Evolutionary conservation across 2,888 invertebrate genomes (phyloP).

Genomic region (Penaeus monodon): DNA sequence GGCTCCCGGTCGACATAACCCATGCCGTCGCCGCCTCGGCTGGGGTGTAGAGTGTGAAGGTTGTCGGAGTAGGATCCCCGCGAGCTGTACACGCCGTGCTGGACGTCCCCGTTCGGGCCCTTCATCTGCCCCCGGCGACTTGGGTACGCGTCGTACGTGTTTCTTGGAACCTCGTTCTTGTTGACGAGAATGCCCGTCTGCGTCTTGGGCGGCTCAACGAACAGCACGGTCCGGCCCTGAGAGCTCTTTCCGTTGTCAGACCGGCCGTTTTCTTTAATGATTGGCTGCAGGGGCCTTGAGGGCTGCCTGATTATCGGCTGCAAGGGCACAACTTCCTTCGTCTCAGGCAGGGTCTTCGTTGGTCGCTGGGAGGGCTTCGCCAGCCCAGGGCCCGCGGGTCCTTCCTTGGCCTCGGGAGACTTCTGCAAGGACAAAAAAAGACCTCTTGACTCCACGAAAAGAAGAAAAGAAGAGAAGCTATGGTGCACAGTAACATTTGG

Average conservation of each 20-base stretch:
- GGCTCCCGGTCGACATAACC: conserved; percentile 24
- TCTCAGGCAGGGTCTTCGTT: not conserved
- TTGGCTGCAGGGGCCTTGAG: conserved; percentile 49
- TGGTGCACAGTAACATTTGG: too few species aligned
- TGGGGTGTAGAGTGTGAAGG: conserved; percentile 32
- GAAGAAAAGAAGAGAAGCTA: not conserved
- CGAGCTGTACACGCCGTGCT: conserved; percentile 5
- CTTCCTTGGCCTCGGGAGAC: conserved; percentile 20
- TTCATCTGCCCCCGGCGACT: conserved; percentile 8
- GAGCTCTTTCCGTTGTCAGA: conserved; percentile 34
- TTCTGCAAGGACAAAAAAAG: not conserved
- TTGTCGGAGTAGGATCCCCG: conserved; percentile 37
- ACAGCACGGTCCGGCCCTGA: conserved; percentile 59
- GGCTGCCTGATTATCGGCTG: conserved; percentile 62
- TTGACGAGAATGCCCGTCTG: conserved; percentile 45
- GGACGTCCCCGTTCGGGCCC: conserved; percentile 45
- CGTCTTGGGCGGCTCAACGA: conserved; percentile 61
- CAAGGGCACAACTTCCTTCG: conserved; percentile 34
- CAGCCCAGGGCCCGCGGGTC: not conserved
- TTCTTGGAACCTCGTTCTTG: conserved; percentile 52
- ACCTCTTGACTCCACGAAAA: too few species aligned
- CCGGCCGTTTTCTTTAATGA: conserved; percentile 63
- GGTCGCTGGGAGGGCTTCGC: not conserved
- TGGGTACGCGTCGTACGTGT: conserved; percentile 29
- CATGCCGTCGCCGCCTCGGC: conserved; percentile 3